Percentiles rank a stretch among this genome's conserved stretches.
Conservation (phyloP, 2,113 vertebrate genomes). For the Okapia johnstoni region DNA sequence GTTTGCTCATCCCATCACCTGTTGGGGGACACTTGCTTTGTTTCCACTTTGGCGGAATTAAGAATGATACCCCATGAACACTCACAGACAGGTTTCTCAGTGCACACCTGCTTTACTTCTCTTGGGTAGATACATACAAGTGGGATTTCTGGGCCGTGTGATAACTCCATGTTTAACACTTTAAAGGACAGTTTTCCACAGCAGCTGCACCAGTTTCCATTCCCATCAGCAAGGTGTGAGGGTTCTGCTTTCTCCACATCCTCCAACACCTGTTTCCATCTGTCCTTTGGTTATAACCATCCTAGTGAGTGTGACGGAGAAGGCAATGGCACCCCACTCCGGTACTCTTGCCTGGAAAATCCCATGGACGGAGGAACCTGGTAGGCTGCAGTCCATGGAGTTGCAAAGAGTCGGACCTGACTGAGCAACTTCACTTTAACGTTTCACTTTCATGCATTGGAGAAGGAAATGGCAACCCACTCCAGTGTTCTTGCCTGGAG, state of each 20-base stretch:
- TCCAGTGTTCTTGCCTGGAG: no score
- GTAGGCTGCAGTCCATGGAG: no score
- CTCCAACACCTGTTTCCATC: no score
- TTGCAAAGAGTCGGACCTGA: no score
- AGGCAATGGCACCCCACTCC: no score
- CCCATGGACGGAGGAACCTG: no score
- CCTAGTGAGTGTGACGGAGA: not conserved
- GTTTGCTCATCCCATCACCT: not conserved
- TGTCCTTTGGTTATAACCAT: not conserved
- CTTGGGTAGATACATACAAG: not conserved
- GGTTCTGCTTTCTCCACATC: not conserved
- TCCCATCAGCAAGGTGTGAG: not conserved
- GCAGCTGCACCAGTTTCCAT: rapidly evolving
- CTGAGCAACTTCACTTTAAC: no score
- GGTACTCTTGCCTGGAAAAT: no score
- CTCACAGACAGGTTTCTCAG: rapidly evolving
- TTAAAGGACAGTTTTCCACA: not conserved
- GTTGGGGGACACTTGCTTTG: rapidly evolving
- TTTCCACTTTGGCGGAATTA: not conserved
- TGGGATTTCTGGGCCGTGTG: not conserved
- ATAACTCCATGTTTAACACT: rapidly evolving
- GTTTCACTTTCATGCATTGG: no score
- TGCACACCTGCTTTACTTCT: rapidly evolving
- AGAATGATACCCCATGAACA: rapidly evolving
- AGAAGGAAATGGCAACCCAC: no score